Evolutionary conservation across 1,140 invertebrate species (phyloP), one percentile per base, ranked within the genome.

Genomic region (Neodiprion fabricii): DNA sequence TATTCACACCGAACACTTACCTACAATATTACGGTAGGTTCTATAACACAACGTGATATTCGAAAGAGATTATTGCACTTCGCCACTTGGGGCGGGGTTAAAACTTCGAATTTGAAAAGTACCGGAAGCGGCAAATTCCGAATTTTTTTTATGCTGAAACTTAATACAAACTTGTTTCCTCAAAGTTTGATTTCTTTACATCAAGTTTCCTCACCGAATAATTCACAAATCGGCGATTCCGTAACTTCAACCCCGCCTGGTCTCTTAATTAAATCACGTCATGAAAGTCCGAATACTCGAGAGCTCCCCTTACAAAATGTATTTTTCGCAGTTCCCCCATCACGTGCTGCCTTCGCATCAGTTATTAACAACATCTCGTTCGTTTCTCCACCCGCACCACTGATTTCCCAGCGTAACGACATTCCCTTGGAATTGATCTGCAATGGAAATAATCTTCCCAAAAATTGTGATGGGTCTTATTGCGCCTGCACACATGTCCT

Each of bases 151-250:
- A 21, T 21, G 17, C 17, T 0, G 17, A 21, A 21, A 21, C 17
- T 21, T 21, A 1, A 21, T 21, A 21, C 17, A 21, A 21, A 21
- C 17, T 21, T 21, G 17, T 23, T 12, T 70, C 23, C 1, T 12
- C 1, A 12, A n/a, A 11, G 11, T 48, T 10, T 53, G 47, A 72
- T 48, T 40, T n/a, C 21, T 5, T 70, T 12, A 47, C 75, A 77
- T 75, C 81, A 89, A 95, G 94, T 92, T 93, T 79, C 90, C 95
- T 86, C 95, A 95, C 85, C 92, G 85, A 93, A 95, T 77, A 94
- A 93, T 88, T 89, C 95, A 82, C 92, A 94, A 14, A 94, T 95
- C 90, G 89, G 93, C 74, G 94, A 95, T 89, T 91, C 92, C 79
- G 89, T 91, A 71, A 21, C 17, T 94, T 94, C 82, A 9, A 72